Percentiles rank a stretch among this genome's conserved stretches.
Conservation (phyloP, 2,113 vertebrate species). For the Leptocoma aspasia region DNA sequence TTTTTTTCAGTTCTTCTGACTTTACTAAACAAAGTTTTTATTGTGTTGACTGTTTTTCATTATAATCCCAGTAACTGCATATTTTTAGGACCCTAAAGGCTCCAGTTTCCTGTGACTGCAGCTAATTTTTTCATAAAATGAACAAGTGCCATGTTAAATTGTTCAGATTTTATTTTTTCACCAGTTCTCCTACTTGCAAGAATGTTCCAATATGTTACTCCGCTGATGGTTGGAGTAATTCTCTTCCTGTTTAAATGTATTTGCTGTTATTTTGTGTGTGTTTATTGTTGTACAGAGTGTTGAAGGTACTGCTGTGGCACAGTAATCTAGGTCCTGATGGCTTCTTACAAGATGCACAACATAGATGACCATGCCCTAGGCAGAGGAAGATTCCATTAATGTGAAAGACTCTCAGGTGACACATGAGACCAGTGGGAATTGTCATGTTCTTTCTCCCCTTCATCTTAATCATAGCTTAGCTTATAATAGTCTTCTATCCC, state of each 20-base stretch:
- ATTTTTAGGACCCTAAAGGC: not conserved
- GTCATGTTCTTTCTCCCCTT: rapidly evolving
- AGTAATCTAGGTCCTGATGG: not conserved
- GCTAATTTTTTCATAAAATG: not conserved
- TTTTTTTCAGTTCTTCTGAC: not conserved
- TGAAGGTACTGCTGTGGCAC: not conserved
- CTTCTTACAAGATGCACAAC: not conserved
- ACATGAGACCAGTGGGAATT: not conserved
- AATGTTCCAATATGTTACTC: not conserved
- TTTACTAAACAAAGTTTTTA: not conserved
- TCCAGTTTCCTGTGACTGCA: not conserved
- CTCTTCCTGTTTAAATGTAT: not conserved
- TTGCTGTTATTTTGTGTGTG: not conserved
- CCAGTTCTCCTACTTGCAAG: not conserved
- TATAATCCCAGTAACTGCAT: not conserved
- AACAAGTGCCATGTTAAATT: not conserved
- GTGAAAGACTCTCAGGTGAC: not conserved
- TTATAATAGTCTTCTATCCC: not conserved
- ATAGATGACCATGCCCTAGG: not conserved
- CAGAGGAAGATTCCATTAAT: not conserved
- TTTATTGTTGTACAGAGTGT: not conserved
- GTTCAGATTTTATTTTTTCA: not conserved
- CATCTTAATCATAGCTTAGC: not conserved
- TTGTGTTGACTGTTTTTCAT: not conserved
- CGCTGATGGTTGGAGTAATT: not conserved